Conservation (phyloP, 2,888 invertebrate species). For the Lydus trimaculatus region DNA sequence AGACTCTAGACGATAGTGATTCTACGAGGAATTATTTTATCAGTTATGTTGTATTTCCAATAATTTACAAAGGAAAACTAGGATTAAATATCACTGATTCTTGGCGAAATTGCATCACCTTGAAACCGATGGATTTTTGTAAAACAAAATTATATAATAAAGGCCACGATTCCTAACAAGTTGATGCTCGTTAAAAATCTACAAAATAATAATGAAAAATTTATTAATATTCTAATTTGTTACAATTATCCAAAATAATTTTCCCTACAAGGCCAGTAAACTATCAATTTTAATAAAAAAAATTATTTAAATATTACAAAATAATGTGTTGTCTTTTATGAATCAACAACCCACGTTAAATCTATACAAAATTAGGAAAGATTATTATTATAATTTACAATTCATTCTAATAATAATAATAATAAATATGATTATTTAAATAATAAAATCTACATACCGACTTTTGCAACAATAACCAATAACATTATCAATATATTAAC, state of each 20-base stretch:
- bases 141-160: neutral
- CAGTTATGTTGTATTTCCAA: neutral
- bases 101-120: constrained; percentile 6
- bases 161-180: neutral
- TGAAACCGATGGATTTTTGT: neutral
- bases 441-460: neutral
- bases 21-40: neutral
- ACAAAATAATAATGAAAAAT: neutral
- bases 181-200: neutral
- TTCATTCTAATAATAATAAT: neutral
- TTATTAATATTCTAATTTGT: neutral
- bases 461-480: constrained; percentile 7
- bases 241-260: neutral
- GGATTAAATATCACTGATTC: neutral
- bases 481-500: constrained; percentile 16
- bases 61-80: neutral
- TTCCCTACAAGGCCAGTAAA: neutral
- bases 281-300: neutral
- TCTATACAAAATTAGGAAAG: neutral
- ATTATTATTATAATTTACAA: neutral
- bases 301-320: neutral
- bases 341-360: neutral
- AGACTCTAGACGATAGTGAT: too few relatives aligned
- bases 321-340: neutral
- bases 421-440: constrained; percentile 6